These are phyloP conservation scores for Pseudoatta argentina DNA, from an alignment of 1,140 invertebrate species.

Conservation along the genomic window DNA sequence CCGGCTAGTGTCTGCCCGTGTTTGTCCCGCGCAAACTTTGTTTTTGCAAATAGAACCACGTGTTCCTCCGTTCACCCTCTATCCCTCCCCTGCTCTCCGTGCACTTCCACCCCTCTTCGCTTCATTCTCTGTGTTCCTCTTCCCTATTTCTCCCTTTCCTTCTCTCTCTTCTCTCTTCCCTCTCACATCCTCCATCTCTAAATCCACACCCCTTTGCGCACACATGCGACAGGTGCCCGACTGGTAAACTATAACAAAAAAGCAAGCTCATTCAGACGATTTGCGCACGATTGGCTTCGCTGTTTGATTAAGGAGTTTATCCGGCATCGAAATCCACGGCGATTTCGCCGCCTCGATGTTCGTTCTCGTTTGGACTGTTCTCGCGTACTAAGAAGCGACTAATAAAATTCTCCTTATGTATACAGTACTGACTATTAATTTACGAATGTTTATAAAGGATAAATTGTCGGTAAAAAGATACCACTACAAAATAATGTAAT, in stretches of 20 bases:
- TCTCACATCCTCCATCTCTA: constrained; percentile 59
- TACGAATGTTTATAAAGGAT: constrained; percentile 4
- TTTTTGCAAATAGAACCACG: constrained; percentile 84
- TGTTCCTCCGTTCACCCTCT: constrained; percentile 78
- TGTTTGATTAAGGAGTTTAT: constrained; percentile 65
- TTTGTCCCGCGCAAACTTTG: constrained; percentile 84
- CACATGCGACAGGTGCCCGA: constrained; percentile 80
- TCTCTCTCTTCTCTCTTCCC: constrained; percentile 56
- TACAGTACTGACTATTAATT: constrained; percentile 19
- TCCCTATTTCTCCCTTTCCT: constrained; percentile 28
- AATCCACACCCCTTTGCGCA: constrained; percentile 75
- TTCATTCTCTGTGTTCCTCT: constrained; percentile 55
- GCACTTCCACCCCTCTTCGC: constrained; percentile 49
- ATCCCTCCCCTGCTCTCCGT: constrained; percentile 47
- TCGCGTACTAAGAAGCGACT: constrained; percentile 10
- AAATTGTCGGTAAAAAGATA: background rate
- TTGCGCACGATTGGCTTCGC: constrained; percentile 74
- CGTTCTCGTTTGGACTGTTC: constrained; percentile 16
- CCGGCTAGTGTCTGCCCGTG: constrained; percentile 79
- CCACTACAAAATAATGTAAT: background rate
- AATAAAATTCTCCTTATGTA: constrained; percentile 45
- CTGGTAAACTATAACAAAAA: constrained; percentile 76
- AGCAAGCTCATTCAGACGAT: constrained; percentile 74
- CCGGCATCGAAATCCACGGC: constrained; percentile 48
- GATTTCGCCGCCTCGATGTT: constrained; percentile 51